Base-by-base conservation (phyloP, 2,113 vertebrate species). In the Chaetodon auriga region DNA sequence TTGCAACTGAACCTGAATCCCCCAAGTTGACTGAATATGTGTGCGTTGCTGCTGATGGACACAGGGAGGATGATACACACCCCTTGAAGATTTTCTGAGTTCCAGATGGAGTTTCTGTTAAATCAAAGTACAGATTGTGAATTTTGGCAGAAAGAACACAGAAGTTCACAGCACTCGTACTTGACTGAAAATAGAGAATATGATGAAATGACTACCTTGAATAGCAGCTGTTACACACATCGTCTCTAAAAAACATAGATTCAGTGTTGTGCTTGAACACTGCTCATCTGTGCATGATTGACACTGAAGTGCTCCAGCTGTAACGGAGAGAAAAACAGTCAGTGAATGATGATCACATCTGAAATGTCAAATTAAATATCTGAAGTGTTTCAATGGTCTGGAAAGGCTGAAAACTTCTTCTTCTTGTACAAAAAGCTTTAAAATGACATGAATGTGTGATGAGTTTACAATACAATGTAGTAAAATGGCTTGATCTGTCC, bases 271-370 rank as follows among this genome's bases (percentile, higher is more conserved):
- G 13, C 0, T 49, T 49, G n/a, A 66, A 80, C 85, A 83, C 2
- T 10, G 0, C 1, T 0, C 0, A 73, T 77, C 3, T 45, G 10
- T 18, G 21, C 86, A 88, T n/a, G 5, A 48, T 5, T 30, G 0
- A 72, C 82, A 85, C n/a, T 2, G 1, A 38, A 88, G 66, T 13
- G 82, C 70, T 75, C 5, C 65, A 57, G 48, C 86, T 85, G 65
- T 2, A 55, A n/a, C 18, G 2, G 36, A 0, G 30, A 81, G 25
- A 51, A 30, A 61, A 53, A 61, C 0, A 46, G 2, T 7, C 9
- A 43, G 5, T 43, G 9, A 43, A 12, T 30, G 30, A 30, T 30
- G 48, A 49, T 49, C 48, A 49, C 48, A 49, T 16, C 48, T 49
- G 14, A 7, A 49, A 49, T 16, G 15, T 49, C 48, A 49, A 49